phyloP scores from a whole-genome alignment of 2,888 invertebrate genomes.

The Leptura quadrifasciata region DNA sequence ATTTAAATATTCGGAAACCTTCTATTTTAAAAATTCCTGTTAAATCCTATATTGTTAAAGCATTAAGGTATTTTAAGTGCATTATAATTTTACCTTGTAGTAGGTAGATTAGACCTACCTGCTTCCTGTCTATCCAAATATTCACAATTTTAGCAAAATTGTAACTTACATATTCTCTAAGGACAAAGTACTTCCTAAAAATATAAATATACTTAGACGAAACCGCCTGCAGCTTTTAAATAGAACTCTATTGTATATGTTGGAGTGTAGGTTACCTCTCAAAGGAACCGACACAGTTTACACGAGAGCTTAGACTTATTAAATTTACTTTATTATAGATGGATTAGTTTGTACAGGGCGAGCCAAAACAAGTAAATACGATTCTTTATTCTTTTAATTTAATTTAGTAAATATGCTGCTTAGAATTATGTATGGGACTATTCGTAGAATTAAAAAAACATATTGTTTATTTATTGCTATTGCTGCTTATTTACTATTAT shows the following conservation, averaged over 20 bases:
- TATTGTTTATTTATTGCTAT: too few species aligned
- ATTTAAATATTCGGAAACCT: not conserved
- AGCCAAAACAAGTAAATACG: too few species aligned
- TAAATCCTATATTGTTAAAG: constrained; percentile 3
- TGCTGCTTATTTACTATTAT: too few species aligned
- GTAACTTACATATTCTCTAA: constrained; percentile 19
- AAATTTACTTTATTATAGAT: constrained; percentile 31
- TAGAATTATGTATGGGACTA: too few species aligned
- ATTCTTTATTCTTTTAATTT: too few species aligned
- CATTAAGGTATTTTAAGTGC: not conserved
- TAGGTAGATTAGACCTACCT: not conserved
- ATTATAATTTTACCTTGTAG: not conserved
- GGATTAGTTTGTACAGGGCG: constrained; percentile 9
- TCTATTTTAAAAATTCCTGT: not conserved
- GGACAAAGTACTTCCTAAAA: constrained; percentile 11
- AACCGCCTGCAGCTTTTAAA: constrained; percentile 24
- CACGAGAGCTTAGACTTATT: constrained; percentile 23
- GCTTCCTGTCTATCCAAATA: constrained; percentile 33
- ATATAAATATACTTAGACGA: constrained; percentile 21
- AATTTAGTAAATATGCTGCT: too few species aligned
- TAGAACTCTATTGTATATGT: constrained; percentile 29
- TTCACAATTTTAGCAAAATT: constrained; percentile 27
- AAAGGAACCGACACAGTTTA: constrained; percentile 22
- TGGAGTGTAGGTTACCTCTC: constrained; percentile 33
- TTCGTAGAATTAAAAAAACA: too few species aligned